phyloP scores from a whole-genome alignment of 2,888 invertebrate genomes.

The Stenodera caucasica region DNA sequence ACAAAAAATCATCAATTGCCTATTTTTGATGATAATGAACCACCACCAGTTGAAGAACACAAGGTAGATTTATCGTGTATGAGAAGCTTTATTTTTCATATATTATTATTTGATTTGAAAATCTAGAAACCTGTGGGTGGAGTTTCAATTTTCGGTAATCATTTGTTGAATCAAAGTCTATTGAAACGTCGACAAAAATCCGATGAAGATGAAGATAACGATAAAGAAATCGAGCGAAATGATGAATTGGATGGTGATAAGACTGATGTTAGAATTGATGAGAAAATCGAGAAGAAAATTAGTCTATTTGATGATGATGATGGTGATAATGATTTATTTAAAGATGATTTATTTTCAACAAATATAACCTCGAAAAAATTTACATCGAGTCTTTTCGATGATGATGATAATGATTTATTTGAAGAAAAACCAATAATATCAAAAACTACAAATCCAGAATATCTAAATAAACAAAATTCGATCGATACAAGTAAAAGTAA shows the following conservation, averaged over 20 bases:
- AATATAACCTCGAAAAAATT: slow-evolving; percentile 38
- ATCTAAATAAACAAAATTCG: background rate
- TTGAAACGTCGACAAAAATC: slow-evolving; percentile 28
- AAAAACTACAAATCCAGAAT: slow-evolving; percentile 3
- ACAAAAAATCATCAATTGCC: slow-evolving; percentile 38
- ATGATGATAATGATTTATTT: slow-evolving; percentile 25
- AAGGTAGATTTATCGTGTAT: slow-evolving; percentile 28
- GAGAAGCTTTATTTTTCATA: slow-evolving; percentile 11
- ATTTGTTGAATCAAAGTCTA: slow-evolving; percentile 36
- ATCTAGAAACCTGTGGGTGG: slow-evolving; percentile 66
- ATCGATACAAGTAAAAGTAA: slow-evolving; percentile 5
- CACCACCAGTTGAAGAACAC: slow-evolving; percentile 43
- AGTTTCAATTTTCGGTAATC: slow-evolving; percentile 58
- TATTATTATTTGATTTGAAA: slow-evolving; percentile 15
- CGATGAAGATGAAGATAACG: slow-evolving; percentile 27
- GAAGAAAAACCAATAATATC: background rate
- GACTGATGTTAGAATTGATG: background rate
- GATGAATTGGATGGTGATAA: slow-evolving; percentile 26
- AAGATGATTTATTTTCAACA: slow-evolving; percentile 49
- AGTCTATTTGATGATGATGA: slow-evolving; percentile 33
- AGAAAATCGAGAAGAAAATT: slow-evolving; percentile 16
- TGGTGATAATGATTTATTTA: slow-evolving; percentile 44
- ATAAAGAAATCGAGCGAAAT: slow-evolving; percentile 10
- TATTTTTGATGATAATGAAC: slow-evolving; percentile 46
- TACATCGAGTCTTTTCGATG: slow-evolving; percentile 41